Evolutionary conservation across 2,888 invertebrate species (phyloP).

Genomic region (Cephalotes varians): DNA sequence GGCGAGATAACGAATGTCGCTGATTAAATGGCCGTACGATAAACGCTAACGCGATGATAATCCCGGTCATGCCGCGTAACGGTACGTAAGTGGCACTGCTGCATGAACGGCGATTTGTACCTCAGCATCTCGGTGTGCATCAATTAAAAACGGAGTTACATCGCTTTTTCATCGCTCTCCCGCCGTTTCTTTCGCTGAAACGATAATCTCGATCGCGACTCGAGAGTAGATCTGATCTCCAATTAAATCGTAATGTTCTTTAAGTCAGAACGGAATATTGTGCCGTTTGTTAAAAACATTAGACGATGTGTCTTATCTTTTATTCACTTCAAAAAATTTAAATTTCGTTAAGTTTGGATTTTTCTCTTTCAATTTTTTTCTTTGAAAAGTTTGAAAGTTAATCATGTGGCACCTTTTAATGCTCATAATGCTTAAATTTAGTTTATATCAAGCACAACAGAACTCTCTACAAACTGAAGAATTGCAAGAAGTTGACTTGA

Average conservation of each 20-base stretch:
- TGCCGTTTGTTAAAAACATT: not conserved
- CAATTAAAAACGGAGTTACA: constrained; percentile 59
- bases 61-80: constrained; percentile 60
- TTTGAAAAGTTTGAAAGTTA: not conserved
- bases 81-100: constrained; percentile 67
- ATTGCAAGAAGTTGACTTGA: not conserved
- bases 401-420: not conserved
- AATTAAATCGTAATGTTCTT: not conserved
- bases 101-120: constrained; percentile 59
- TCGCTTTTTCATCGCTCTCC: not conserved
- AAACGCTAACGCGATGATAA: constrained; percentile 65
- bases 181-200: not conserved
- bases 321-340: not conserved
- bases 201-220: not conserved
- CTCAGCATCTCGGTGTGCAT: constrained; percentile 56
- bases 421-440: not conserved
- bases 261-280: not conserved
- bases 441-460: not conserved
- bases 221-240: constrained; percentile 3
- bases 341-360: not conserved
- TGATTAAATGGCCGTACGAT: constrained; percentile 61
- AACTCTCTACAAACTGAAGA: not conserved
- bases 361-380: not conserved
- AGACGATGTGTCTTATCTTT: not conserved
- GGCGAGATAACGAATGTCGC: constrained; percentile 40